These are phyloP conservation scores for Mus spicilegus DNA, from an alignment of 2,113 vertebrate genomes.

Conservation along the genomic window DNA sequence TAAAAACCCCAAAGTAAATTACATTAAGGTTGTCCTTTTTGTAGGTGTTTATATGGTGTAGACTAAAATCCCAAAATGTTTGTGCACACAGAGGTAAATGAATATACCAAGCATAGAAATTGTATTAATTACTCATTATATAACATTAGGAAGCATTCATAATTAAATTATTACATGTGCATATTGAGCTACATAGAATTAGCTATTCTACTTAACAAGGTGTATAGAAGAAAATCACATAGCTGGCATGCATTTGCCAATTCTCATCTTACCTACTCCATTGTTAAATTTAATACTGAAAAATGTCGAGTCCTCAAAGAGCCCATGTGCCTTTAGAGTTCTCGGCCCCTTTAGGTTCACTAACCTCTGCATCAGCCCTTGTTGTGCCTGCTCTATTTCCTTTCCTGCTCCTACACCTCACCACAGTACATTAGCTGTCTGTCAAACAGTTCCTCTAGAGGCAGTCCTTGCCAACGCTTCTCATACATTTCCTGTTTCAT, in stretches of 20 bases:
- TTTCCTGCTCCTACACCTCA: not conserved
- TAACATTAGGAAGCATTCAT: not conserved
- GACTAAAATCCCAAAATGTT: not conserved
- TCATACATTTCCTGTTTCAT: not conserved
- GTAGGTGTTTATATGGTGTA: not conserved
- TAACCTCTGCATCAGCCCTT: not conserved
- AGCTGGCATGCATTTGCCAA: not conserved
- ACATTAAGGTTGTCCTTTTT: not conserved
- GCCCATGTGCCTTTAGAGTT: not conserved
- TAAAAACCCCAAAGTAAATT: not conserved
- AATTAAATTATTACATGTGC: not conserved
- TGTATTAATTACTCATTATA: not conserved
- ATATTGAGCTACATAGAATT: not conserved
- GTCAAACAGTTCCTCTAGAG: not conserved
- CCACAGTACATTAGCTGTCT: not conserved
- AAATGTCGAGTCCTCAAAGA: not conserved
- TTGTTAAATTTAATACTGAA: not conserved
- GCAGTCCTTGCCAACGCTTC: not conserved
- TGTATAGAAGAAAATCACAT: not conserved
- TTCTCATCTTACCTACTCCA: not conserved
- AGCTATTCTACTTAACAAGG: not conserved
- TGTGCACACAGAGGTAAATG: not conserved
- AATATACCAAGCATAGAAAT: not conserved
- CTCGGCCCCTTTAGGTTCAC: not conserved
- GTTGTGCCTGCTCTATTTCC: rapidly evolving